Evolutionary conservation across 2,797 vertebrate species (phyloP).

Genomic region (Salmo trutta): DNA sequence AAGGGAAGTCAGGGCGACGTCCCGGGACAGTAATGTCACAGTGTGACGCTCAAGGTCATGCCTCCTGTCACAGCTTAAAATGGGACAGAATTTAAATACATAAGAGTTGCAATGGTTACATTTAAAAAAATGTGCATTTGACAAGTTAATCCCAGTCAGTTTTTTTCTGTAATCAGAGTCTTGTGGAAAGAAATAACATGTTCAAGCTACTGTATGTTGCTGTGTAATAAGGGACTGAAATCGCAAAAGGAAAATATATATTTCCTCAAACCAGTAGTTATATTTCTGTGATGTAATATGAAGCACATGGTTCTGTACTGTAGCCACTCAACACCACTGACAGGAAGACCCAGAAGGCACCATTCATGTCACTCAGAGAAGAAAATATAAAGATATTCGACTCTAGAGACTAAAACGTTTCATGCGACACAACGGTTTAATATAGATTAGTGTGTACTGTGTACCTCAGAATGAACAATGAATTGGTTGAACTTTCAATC

Average conservation of each 20-base stretch:
- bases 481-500: conserved; percentile 29
- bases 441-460: conserved; percentile 36
- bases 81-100: conserved; percentile 42
- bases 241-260: conserved; percentile 22
- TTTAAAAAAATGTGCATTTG: conserved; percentile 19
- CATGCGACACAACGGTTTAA: conserved; percentile 60
- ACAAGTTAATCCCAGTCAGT: conserved; percentile 15
- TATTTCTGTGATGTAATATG: conserved; percentile 7
- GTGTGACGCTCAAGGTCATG: conserved; percentile 48
- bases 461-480: conserved; percentile 50
- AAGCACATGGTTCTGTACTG: conserved; percentile 10
- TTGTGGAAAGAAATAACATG: conserved; percentile 8
- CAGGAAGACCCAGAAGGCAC: conserved; percentile 62
- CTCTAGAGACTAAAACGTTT: conserved; percentile 37
- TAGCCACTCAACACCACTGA: conserved; percentile 22
- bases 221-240: not conserved
- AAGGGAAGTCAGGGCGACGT: conserved; percentile 19
- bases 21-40: conserved; percentile 54
- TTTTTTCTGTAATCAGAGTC: conserved; percentile 22
- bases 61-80: conserved; percentile 44
- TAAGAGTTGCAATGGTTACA: conserved; percentile 13
- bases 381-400: conserved; percentile 8
- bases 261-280: conserved; percentile 32
- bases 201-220: conserved; percentile 9
- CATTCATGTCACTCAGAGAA: conserved; percentile 40